Base-by-base conservation (phyloP, 2,888 invertebrate species). In the Junonia oenone region DNA sequence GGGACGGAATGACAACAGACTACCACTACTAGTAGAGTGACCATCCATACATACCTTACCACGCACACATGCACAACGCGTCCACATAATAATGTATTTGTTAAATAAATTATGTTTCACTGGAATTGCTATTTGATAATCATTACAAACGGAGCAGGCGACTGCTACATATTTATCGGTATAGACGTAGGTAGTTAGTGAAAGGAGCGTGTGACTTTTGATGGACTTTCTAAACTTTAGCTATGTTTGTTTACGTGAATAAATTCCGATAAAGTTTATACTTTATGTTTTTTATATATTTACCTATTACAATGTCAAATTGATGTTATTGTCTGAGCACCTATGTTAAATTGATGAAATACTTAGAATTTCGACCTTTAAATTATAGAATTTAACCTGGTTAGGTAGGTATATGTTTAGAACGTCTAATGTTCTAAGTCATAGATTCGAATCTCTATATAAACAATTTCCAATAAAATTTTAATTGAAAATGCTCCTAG, bases 71-170 rank as follows among this genome's bases (percentile, higher is more conserved):
- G n/a, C 50, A 48, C 48, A n/a, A n/a, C 0, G n/a, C n/a, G n/a
- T n/a, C 11, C n/a, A 40, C 48, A 56, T 60, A 19, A 40, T 59
- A 59, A 43, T 26, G 43, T 26, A 43, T 26, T 26, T 1, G 22
- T 26, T 43, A 43, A 43, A 63, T 55, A 62, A 56, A 59, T 63
- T 62, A 61, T 50, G 55, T 51, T 59, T 64, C 54, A 56, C 60
- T 61, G 61, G 59, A 63, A 64, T 49, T 45, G 56, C 60, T 61
- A 62, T 59, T 63, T 63, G 56, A 62, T 61, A 62, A 62, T 55
- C 62, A 64, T 62, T 63, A 62, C 64, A 61, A 58, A 46, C 27
- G 19, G 60, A 50, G 45, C 60, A 55, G 33, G 33, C 35, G 45
- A 13, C 37, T 50, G 57, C 33, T 59, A 59, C 56, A 61, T 61